Evolutionary conservation across 2,797 vertebrate genomes (phyloP).

Genomic region (Pseudochromis fuscus): DNA sequence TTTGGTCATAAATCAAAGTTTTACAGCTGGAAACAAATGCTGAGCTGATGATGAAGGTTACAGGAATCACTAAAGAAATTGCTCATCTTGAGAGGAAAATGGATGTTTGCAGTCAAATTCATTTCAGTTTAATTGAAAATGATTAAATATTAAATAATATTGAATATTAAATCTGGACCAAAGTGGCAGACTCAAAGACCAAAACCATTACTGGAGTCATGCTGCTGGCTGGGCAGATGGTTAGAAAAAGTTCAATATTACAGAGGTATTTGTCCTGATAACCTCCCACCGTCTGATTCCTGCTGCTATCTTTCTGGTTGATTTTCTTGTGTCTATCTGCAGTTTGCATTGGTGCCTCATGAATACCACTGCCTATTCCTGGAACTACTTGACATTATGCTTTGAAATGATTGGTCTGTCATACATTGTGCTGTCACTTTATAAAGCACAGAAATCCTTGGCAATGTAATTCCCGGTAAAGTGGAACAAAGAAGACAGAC

Average conservation of each 20-base stretch:
- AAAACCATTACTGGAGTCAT: not conserved
- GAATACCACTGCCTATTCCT: slow-evolving; percentile 19
- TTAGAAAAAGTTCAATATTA: too few species aligned
- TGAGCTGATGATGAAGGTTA: not conserved
- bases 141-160: too few species aligned
- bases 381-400: slow-evolving; percentile 37
- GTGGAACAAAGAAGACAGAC: not conserved
- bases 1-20: not conserved
- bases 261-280: slow-evolving; percentile 31
- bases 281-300: slow-evolving; percentile 26
- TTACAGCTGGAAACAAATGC: not conserved
- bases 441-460: not conserved
- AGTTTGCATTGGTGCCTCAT: slow-evolving; percentile 17
- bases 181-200: not conserved
- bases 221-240: not conserved
- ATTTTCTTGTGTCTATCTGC: slow-evolving; percentile 35
- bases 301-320: slow-evolving; percentile 6
- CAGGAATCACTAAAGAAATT: too few species aligned
- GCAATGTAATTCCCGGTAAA: slow-evolving; percentile 9
- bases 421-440: slow-evolving; percentile 5
- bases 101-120: too few species aligned
- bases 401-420: slow-evolving; percentile 16
- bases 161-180: too few species aligned
- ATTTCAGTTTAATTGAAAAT: too few species aligned
- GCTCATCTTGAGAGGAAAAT: not conserved